Evolutionary conservation across 2,113 vertebrate species (phyloP).

Genomic region (Hirundichthys speculiger): DNA sequence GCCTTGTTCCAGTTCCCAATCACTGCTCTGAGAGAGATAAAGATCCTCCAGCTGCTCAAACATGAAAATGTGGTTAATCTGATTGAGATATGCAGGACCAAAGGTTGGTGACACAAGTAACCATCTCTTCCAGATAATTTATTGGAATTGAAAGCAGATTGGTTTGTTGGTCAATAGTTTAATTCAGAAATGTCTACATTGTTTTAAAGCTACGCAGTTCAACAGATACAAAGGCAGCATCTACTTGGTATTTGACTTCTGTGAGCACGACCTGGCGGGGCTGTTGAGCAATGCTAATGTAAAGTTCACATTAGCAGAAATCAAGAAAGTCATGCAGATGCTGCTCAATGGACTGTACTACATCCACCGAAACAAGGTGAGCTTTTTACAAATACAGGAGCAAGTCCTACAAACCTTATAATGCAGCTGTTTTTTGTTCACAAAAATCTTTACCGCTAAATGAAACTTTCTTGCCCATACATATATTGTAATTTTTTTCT

Average conservation of each 20-base stretch:
- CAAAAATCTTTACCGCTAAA: too few species aligned
- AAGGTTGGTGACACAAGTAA: conserved; percentile 83
- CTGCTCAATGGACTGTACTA: conserved; percentile 97
- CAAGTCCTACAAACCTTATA: too few species aligned
- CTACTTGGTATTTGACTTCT: conserved; percentile 99
- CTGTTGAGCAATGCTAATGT: conserved; percentile 95
- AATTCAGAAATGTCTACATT: too few species aligned
- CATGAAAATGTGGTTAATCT: conserved; percentile 98
- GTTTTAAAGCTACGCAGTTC: conserved; percentile 88
- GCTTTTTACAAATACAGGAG: neutral
- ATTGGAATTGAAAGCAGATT: neutral
- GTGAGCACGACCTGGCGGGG: conserved; percentile 96
- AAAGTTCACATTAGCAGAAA: conserved; percentile 96
- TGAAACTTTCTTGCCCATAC: too few species aligned
- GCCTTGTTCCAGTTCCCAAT: conserved; percentile 89
- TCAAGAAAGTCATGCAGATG: conserved; percentile 99
- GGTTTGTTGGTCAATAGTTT: neutral
- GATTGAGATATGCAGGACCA: conserved; percentile 98
- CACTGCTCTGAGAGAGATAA: conserved; percentile 96
- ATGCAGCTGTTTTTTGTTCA: too few species aligned
- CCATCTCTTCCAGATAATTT: neutral
- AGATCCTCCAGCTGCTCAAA: conserved; percentile 97
- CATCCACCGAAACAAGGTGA: conserved; percentile 98
- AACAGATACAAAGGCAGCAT: conserved; percentile 99
- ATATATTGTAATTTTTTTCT: too few species aligned